Evolutionary conservation across 2,113 vertebrate species (phyloP).

Genomic region (Hippocampus abdominalis): DNA sequence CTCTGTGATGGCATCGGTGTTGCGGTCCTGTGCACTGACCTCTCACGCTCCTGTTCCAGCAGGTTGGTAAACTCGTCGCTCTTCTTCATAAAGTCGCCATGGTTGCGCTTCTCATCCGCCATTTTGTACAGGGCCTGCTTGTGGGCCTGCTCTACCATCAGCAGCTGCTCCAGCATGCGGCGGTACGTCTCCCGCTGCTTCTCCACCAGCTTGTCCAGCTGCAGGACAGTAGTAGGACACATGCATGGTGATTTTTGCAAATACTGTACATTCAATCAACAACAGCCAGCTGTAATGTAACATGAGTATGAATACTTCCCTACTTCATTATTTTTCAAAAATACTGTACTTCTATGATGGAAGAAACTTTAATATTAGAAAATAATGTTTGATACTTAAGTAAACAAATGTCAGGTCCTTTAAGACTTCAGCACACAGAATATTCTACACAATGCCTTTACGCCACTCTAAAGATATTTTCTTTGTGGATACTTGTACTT

Average conservation of each 20-base stretch:
- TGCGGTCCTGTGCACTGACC: conserved; percentile 73
- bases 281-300: not conserved
- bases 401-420: not conserved
- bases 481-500: not conserved
- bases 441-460: not conserved
- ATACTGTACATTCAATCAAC: not conserved
- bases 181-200: conserved; percentile 88
- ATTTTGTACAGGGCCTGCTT: conserved; percentile 83
- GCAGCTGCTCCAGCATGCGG: conserved; percentile 89
- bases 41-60: conserved; percentile 91
- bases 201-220: conserved; percentile 92
- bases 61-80: conserved; percentile 90
- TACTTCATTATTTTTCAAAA: not conserved
- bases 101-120: conserved; percentile 90
- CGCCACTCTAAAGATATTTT: not conserved
- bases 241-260: not conserved
- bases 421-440: not conserved
- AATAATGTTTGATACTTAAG: not conserved
- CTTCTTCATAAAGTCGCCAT: conserved; percentile 89
- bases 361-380: not conserved
- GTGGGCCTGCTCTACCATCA: conserved; percentile 89
- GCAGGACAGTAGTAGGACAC: not conserved
- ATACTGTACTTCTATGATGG: no score
- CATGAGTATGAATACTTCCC: not conserved
- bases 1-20: not conserved